Conservation (phyloP, 1,140 invertebrate genomes). For the Leguminivora glycinivorella region DNA sequence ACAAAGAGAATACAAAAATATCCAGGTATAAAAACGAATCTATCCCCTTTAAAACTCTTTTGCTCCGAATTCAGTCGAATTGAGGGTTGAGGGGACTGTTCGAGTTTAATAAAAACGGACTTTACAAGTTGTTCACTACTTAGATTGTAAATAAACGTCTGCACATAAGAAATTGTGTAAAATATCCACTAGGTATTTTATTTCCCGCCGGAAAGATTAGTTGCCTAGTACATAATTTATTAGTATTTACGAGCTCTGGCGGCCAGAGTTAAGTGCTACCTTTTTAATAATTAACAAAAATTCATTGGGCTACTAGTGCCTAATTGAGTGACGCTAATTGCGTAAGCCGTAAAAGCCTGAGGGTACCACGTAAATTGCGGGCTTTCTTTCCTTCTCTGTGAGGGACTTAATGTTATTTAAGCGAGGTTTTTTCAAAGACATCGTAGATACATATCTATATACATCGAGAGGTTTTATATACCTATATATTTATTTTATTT, state of each 20-base stretch:
- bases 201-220: constrained; percentile 23
- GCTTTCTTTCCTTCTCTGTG: constrained; percentile 49
- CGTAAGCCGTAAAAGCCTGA: constrained; percentile 71
- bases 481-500: not conserved
- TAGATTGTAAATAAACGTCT: not conserved
- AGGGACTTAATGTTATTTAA: constrained; percentile 20
- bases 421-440: constrained; percentile 18
- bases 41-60: too few species aligned
- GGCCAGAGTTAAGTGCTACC: constrained; percentile 63
- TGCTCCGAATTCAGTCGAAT: too few species aligned
- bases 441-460: not conserved
- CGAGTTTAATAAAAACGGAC: not conserved
- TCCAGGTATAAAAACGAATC: too few species aligned
- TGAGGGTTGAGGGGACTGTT: too few species aligned
- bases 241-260: constrained; percentile 12
- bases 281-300: constrained; percentile 77
- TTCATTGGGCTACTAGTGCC: constrained; percentile 62
- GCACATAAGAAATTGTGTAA: constrained; percentile 17
- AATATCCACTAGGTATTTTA: constrained; percentile 16
- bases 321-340: constrained; percentile 78
- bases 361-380: constrained; percentile 57
- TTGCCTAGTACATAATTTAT: constrained; percentile 27
- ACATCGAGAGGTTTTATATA: too few species aligned
- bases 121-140: constrained; percentile 12
- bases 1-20: too few species aligned